Evolutionary conservation across 2,888 invertebrate species (phyloP), one percentile per base, ranked within the genome.

Genomic region (Cryptus viduatorius): DNA sequence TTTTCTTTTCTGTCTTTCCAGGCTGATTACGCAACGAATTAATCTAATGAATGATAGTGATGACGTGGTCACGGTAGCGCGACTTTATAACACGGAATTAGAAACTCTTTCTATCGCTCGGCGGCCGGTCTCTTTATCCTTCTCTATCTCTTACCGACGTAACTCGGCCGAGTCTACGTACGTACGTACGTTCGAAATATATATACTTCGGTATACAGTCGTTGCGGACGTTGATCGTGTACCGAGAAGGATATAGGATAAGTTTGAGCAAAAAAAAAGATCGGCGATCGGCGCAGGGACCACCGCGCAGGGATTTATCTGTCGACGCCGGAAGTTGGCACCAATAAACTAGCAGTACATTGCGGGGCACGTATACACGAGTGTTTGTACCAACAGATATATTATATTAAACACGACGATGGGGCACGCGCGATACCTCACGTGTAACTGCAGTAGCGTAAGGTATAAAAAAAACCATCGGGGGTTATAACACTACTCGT

Each of bases 401-500:
- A 64, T 78, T 64, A 72, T 83, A 64, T 69, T 80, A 77, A 81
- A 73, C 80, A 61, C 59, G 67, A 77, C 56, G 42, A 4, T 29
- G 69, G 68, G 84, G 84, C 84, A 84, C 84, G 84, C 84, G 84
- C 82, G 84, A 84, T 79, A 79, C 59, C 59, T 48, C 68, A 37
- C 78, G 75, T 79, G 79, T 16, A 64, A 75, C 50, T 29, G 29
- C 46, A 29, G 48, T 44, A 29, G 56, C 80, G 46, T 71, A 65
- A 84, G 80, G 19, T 12, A 37, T 37, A 56, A 79, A 80, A 80
- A 73, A 80, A 80, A 73, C 42, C 14, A 71, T 59, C 80, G 75
- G 71, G 37, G 37, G 37, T 37, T 72, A 67, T 76, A 71, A 82
- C 78, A 75, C 78, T 86, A 87, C 88, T 89, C 90, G 86, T 87